Conservation (phyloP, 1,140 invertebrate genomes). For the Heliconius eleuchia region DNA sequence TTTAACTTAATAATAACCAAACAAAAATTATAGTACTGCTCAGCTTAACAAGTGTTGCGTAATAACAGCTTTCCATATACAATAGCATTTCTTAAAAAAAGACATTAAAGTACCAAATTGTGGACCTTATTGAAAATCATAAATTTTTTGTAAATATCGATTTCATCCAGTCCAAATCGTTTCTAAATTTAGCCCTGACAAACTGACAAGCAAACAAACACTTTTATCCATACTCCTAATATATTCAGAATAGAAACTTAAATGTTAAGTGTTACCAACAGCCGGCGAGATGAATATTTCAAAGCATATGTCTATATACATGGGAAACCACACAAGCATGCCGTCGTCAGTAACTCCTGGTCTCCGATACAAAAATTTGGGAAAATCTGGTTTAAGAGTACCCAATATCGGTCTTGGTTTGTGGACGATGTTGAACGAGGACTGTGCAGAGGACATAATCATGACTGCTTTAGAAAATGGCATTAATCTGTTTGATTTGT, state of each 20-base stretch:
- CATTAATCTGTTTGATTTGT: constrained; percentile 97
- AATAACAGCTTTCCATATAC: too few relatives aligned
- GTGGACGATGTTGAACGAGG: constrained; percentile 94
- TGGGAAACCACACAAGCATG: constrained; percentile 76
- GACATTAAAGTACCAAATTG: too few relatives aligned
- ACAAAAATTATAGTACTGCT: too few relatives aligned
- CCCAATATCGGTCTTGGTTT: constrained; percentile 95
- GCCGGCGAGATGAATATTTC: constrained; percentile 66
- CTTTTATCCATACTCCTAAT: neutral
- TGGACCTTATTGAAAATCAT: too few relatives aligned
- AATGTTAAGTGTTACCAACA: constrained; percentile 32
- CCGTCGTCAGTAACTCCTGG: constrained; percentile 86
- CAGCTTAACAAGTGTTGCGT: too few relatives aligned
- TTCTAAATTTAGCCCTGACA: too few relatives aligned
- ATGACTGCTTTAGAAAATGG: constrained; percentile 96
- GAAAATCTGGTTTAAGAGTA: constrained; percentile 95
- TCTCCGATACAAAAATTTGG: constrained; percentile 93
- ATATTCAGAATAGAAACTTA: neutral
- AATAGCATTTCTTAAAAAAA: too few relatives aligned
- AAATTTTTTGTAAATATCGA: too few relatives aligned
- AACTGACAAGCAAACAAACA: too few relatives aligned
- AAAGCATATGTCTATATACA: constrained; percentile 73
- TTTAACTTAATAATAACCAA: too few relatives aligned
- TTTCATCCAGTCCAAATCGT: too few relatives aligned
- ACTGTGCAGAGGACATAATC: constrained; percentile 95